Percentiles rank a stretch among this genome's conserved stretches.
phyloP scores from a whole-genome alignment of 2,888 invertebrate genomes.

The Cabera pusaria region DNA sequence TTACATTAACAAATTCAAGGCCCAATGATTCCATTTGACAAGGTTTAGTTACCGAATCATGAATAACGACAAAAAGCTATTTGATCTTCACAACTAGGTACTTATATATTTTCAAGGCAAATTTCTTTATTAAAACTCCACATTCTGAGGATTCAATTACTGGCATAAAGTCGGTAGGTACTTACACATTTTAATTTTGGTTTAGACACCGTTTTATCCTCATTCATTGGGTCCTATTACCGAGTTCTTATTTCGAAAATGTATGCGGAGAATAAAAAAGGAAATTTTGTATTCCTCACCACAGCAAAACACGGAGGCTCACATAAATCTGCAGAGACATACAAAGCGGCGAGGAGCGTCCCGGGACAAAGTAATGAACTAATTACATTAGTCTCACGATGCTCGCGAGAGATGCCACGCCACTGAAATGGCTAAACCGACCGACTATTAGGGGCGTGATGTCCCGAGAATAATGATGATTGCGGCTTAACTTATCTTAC shows the following conservation, averaged over 20 bases:
- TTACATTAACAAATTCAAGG: conserved; percentile 57
- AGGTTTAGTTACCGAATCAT: conserved; percentile 52
- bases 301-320: conserved; percentile 57
- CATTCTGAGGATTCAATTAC: conserved; percentile 28
- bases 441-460: conserved; percentile 54
- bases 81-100: conserved; percentile 40
- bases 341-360: conserved; percentile 56
- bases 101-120: conserved; percentile 44
- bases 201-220: conserved; percentile 38
- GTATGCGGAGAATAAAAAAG: conserved; percentile 48
- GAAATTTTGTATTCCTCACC: conserved; percentile 54
- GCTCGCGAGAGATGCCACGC: conserved; percentile 53
- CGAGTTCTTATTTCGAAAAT: conserved; percentile 46
- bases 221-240: conserved; percentile 44
- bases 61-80: conserved; percentile 46
- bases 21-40: conserved; percentile 53
- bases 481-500: conserved; percentile 41
- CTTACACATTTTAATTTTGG: conserved; percentile 33
- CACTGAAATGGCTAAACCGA: conserved; percentile 59
- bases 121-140: conserved; percentile 30
- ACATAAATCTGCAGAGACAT: conserved; percentile 67
- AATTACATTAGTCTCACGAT: conserved; percentile 74
- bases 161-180: conserved; percentile 12
- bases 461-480: conserved; percentile 50
- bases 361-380: conserved; percentile 74